phyloP scores from a whole-genome alignment of 2,888 invertebrate genomes.

The Macrophya alboannulata region DNA sequence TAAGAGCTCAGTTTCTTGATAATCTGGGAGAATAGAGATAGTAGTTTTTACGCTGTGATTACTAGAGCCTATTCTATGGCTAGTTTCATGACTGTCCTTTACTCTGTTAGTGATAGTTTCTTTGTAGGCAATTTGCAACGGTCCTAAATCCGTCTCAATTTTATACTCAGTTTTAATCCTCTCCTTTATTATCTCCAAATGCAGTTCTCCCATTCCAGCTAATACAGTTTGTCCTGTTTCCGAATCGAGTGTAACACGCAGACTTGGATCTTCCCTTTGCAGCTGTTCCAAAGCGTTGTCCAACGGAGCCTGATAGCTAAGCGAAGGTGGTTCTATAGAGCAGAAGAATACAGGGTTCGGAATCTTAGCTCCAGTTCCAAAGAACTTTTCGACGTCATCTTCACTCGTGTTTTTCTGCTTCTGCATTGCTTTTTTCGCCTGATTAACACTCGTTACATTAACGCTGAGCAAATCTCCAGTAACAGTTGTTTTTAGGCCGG shows the following conservation, averaged over 20 bases:
- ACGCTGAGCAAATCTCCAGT: conserved; percentile 90
- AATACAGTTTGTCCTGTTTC: conserved; percentile 95
- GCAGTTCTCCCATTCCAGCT: conserved; percentile 98
- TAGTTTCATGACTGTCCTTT: conserved; percentile 81
- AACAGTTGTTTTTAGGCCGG: conserved; percentile 91
- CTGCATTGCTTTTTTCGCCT: conserved; percentile 82
- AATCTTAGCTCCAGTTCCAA: conserved; percentile 84
- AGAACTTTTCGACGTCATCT: conserved; percentile 76
- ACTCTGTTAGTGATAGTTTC: conserved; percentile 85
- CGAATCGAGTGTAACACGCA: conserved; percentile 87
- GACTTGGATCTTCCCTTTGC: conserved; percentile 95
- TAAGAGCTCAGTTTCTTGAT: conserved; percentile 74
- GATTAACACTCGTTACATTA: conserved; percentile 82
- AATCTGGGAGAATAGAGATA: conserved; percentile 83
- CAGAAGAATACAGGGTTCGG: conserved; percentile 99
- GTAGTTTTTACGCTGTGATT: conserved; percentile 85
- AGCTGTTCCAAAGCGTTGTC: conserved; percentile 92
- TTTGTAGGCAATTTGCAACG: conserved; percentile 95
- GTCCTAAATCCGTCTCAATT: conserved; percentile 94
- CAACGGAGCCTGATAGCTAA: conserved; percentile 87
- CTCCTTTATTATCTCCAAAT: conserved; percentile 96
- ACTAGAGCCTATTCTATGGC: conserved; percentile 85
- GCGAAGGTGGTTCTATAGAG: conserved; percentile 95
- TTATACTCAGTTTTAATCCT: conserved; percentile 94
- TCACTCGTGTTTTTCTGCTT: conserved; percentile 68